Percentiles rank a stretch among this genome's conserved stretches.
Evolutionary conservation across 2,888 invertebrate species (phyloP).

Genomic region (Meteorus cinctellus): DNA sequence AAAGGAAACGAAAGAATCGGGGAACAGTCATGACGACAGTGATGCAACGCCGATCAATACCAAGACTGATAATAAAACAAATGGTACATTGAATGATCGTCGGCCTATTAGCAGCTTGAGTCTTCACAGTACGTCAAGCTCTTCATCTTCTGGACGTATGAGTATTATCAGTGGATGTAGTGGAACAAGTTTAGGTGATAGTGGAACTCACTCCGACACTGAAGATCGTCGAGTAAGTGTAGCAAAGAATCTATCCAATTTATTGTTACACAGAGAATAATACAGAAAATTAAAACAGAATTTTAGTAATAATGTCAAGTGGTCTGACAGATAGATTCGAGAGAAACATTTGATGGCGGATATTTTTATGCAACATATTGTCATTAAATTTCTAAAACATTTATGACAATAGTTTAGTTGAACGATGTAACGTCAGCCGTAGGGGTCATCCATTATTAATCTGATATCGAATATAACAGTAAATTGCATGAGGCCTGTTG

Average conservation of each 20-base stretch:
- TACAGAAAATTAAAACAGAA: background rate
- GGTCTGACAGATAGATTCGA: too few relatives aligned
- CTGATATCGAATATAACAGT: too few relatives aligned
- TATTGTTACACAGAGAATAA: background rate
- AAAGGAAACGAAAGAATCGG: constrained; percentile 66
- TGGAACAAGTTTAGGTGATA: constrained; percentile 87
- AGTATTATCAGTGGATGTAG: constrained; percentile 85
- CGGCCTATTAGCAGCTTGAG: constrained; percentile 82
- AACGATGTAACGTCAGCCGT: too few relatives aligned
- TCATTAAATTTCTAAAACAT: too few relatives aligned
- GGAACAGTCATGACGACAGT: constrained; percentile 48
- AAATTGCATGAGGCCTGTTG: too few relatives aligned
- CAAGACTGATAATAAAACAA: constrained; percentile 56
- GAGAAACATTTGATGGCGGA: too few relatives aligned
- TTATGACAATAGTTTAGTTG: too few relatives aligned
- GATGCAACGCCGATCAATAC: constrained; percentile 48
- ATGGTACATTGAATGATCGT: constrained; percentile 68
- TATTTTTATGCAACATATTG: too few relatives aligned
- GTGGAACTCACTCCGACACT: constrained; percentile 89
- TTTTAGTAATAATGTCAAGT: background rate
- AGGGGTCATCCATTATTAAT: too few relatives aligned
- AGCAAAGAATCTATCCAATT: background rate
- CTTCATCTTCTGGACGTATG: constrained; percentile 85
- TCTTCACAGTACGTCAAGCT: constrained; percentile 81
- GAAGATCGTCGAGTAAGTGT: constrained; percentile 80